These are phyloP conservation scores for Creontiades dilutus DNA, from an alignment of 2,888 invertebrate genomes.

Conservation along the genomic window DNA sequence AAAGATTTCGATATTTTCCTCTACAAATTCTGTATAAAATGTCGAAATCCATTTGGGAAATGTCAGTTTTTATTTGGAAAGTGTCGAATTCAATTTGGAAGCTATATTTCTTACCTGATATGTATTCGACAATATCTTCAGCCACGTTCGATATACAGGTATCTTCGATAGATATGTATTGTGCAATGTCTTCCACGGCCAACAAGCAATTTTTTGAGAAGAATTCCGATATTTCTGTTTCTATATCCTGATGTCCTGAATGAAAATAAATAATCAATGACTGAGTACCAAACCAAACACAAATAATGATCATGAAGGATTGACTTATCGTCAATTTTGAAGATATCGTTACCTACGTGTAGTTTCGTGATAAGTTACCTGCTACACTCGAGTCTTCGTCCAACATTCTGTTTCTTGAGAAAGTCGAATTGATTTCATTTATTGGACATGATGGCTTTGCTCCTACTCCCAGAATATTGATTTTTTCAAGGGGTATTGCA, in stretches of 20 bases:
- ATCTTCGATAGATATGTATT: not conserved
- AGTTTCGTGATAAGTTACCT: not conserved
- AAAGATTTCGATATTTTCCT: no score
- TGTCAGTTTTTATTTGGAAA: no score
- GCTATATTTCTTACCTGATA: not conserved
- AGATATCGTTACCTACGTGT: not conserved
- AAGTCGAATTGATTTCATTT: slow-evolving; percentile 3
- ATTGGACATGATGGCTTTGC: not conserved
- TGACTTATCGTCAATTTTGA: not conserved
- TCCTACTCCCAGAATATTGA: slow-evolving; percentile 36
- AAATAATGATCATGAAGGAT: not conserved
- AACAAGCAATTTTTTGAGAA: not conserved
- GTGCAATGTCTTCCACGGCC: not conserved
- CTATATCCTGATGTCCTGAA: not conserved
- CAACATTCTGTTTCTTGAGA: slow-evolving; percentile 15
- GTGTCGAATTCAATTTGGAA: no score
- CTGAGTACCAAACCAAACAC: not conserved
- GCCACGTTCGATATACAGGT: not conserved
- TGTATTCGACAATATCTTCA: not conserved
- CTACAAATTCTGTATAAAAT: no score
- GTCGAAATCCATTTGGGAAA: no score
- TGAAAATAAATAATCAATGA: not conserved
- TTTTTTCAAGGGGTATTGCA: slow-evolving; percentile 67
- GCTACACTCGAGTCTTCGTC: not conserved
- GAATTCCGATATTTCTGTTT: not conserved